Base-by-base conservation (phyloP, 1,140 invertebrate genomes). In the Scaptomyza hsui region DNA sequence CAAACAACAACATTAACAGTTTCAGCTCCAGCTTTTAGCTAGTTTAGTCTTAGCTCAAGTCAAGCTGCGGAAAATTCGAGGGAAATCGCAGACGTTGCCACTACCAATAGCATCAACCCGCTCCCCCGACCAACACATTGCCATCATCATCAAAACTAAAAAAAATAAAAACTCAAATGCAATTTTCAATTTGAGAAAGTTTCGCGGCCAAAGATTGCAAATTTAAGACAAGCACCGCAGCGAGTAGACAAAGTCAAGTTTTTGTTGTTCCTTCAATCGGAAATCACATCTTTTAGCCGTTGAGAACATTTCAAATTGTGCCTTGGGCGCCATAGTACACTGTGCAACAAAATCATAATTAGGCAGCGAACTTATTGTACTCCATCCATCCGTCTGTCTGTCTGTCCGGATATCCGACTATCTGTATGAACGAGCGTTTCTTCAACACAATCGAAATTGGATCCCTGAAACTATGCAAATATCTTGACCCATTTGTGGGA, bases 151-250 rank as follows among this genome's bases (percentile, higher is more conserved):
- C 1, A 21, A 21, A 21, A 21, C 1, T 2, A 21, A 21, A 21
- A 21, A 21, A 21, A 21, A 21, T 4, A 21, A 21, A 26, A 26
- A 57, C 47, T 75, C 65, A 71, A 78, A 75, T 78, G 78, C 79
- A 82, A 83, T 82, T 82, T 83, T 82, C 72, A 82, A 82, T 78
- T 78, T 75, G 78, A 83, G 78, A 82, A 82, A 82, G 78, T 82
- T 82, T 55, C 64, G 70, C 71, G 61, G 56, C 69, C 65, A 83
- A 72, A 83, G 69, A 83, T 80, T 82, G 74, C 78, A 81, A 81
- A 76, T 83, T 82, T 83, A 35, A 76, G 70, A 83, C 57, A 29
- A 21, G 45, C 12, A 15, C n/a, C 47, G n/a, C 32, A 12, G n/a
- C 53, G n/a, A 12, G 3, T 67, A 57, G 47, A 65, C 74, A 4